phyloP scores from a whole-genome alignment of 2,113 vertebrate genomes.

The Pseudopipra pipra region DNA sequence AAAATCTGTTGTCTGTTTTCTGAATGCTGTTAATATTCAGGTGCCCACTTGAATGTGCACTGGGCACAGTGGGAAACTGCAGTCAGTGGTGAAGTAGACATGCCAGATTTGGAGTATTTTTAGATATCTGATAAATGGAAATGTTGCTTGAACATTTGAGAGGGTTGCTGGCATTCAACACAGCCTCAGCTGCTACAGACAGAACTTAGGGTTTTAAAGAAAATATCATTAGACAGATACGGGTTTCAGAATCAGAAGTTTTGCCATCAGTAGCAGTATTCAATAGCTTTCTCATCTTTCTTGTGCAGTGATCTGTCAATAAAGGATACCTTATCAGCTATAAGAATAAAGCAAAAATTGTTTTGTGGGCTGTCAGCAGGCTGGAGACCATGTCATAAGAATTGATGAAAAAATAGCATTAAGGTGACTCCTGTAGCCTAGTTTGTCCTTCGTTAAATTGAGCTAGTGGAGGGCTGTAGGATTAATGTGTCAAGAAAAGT shows the following conservation, averaged over 20 bases:
- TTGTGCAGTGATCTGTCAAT: not conserved
- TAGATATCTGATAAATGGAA: not conserved
- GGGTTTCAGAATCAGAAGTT: not conserved
- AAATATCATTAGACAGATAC: not conserved
- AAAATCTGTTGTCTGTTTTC: not conserved
- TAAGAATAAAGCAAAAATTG: conserved; percentile 23
- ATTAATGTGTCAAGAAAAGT: conserved; percentile 14
- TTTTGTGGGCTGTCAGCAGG: conserved; percentile 3
- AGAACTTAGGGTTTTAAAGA: not conserved
- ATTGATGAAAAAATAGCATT: conserved; percentile 14
- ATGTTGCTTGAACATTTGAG: not conserved
- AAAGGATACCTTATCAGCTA: not conserved
- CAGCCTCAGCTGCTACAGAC: not conserved
- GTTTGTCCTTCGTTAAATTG: conserved; percentile 40
- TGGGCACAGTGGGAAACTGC: not conserved
- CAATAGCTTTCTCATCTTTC: not conserved
- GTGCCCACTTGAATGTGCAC: not conserved
- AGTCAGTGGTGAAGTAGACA: not conserved
- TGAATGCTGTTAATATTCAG: not conserved
- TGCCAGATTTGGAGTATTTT: not conserved
- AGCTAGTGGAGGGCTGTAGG: not conserved
- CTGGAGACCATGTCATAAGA: not conserved
- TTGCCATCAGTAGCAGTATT: not conserved
- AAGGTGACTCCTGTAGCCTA: not conserved
- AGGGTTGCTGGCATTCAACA: not conserved